A percentile compares a stretch with the other conserved stretches of the same genome.
Evolutionary conservation across 2,797 vertebrate genomes (phyloP).

Genomic region (Chaunax sp.): DNA sequence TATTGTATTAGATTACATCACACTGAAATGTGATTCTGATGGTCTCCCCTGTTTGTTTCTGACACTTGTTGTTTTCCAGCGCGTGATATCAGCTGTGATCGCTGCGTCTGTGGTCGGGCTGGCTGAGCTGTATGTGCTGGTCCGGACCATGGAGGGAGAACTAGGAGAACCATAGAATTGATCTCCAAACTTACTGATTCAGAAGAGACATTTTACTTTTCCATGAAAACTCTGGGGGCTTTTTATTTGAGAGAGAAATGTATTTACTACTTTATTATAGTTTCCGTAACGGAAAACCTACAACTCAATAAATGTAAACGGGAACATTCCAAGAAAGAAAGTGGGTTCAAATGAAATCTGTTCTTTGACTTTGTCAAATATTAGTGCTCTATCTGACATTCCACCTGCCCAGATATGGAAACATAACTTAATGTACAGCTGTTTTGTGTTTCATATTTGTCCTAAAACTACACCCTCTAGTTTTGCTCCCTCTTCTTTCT

Average conservation of each 20-base stretch:
- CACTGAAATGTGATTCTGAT: not conserved
- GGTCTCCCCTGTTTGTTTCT: not conserved
- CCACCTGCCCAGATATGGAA: not conserved
- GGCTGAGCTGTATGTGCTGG: conserved; percentile 95
- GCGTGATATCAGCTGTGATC: conserved; percentile 90
- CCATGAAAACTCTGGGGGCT: not conserved
- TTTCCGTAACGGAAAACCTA: not conserved
- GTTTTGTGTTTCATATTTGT: conserved; percentile 7
- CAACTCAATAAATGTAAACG: conserved; percentile 3
- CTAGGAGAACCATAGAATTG: conserved; percentile 86
- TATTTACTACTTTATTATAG: too few species aligned
- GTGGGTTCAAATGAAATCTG: too few species aligned
- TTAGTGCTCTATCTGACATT: conserved; percentile 9
- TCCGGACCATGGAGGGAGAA: conserved; percentile 94
- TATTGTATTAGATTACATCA: not conserved
- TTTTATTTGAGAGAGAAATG: not conserved
- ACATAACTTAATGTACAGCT: not conserved
- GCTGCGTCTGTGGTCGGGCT: conserved; percentile 94
- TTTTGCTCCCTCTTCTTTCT: not conserved
- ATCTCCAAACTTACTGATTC: not conserved
- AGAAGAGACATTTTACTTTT: not conserved
- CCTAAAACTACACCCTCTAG: not conserved
- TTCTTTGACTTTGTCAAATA: not conserved
- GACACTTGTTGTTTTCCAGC: conserved; percentile 57
- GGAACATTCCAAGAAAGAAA: conserved; percentile 8